Evolutionary conservation across 2,113 vertebrate species (phyloP), one percentile per base, ranked within the genome.

Genomic region (Silurus meridionalis): DNA sequence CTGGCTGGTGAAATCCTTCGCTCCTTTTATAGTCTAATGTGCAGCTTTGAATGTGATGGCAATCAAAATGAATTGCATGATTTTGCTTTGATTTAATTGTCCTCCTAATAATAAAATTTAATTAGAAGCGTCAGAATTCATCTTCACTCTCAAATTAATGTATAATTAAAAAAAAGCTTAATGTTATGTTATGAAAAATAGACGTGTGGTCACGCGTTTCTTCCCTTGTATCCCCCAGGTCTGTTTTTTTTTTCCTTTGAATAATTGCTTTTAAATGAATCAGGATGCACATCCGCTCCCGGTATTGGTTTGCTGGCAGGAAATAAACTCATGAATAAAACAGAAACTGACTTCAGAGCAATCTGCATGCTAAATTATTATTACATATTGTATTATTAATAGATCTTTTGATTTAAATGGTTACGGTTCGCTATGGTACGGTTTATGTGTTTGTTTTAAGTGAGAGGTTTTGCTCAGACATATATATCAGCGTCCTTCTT

Each of bases 101-200:
- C 9, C 53, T 8, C 52, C n/a, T 48, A 57, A 69, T 19, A 69
- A 83, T 25, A 69, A 80, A 79, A 77, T 80, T 48, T 82, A 84
- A 89, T 80, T 52, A 82, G n/a, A 66, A 55, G 64, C 57, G 84
- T 75, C 37, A 66, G 74, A 74, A 84, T 61, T 83, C 37, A 58
- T 37, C 77, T 48, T 57, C 78, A 37, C 77, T 53, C 5, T 52
- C 77, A 5, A 80, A 61, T 60, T 69, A 69, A 69, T 37, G 37
- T 37, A 37, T 37, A 55, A 48, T 61, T 60, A 84, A 63, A 84
- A 63, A 84, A 71, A 23, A 83, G 57, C 69, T 75, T 75, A 11
- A 72, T 21, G 46, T 55, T 85, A 37, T 46, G 48, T 79, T 66
- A 14, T 79, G 25, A 79, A 48, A 58, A 67, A 53, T 85, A 57